Evolutionary conservation across 2,888 invertebrate species (phyloP), one percentile per base, ranked within the genome.

Genomic region (Ectemnius lituratus): DNA sequence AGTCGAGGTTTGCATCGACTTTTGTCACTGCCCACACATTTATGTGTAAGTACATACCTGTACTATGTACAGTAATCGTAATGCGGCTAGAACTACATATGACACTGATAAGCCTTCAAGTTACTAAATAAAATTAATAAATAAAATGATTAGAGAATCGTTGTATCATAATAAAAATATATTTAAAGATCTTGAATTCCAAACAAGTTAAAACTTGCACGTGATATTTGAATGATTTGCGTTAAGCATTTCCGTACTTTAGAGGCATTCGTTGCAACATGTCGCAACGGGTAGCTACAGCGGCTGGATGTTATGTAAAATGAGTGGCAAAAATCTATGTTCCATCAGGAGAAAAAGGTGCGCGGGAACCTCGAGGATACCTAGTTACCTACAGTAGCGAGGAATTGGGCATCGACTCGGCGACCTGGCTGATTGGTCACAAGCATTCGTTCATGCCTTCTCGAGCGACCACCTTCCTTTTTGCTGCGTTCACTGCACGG

Each of bases 371-470:
- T 72, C 68, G 79, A 70, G 75, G 75, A 70, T 81, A 85, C 85
- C 86, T 84, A 86, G 81, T 87, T 87, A 74, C 73, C 84, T 81
- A 85, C 81, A 75, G 52, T 75, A 84, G 76, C 85, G 84, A 83
- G 79, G 83, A 86, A 86, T 85, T 84, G 77, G 85, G 79, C 83
- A 82, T 77, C 80, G 75, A 70, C 76, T 76, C 78, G 83, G 79
- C 83, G 80, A 76, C 79, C 79, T 81, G 85, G 84, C 79, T 76
- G 80, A 86, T 87, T 86, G 82, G 81, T 82, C 84, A 84, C 85
- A 82, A 85, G 77, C 82, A 80, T 79, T 85, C 81, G 76, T 80
- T 84, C 81, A 80, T 79, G 70, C 78, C 76, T 79, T 78, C 79
- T 80, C 70, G 67, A 76, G 64, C 64, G 61, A 57, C 57, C 67